Evolutionary conservation across 2,113 vertebrate species (phyloP).

Genomic region (Vireo altiloquus): DNA sequence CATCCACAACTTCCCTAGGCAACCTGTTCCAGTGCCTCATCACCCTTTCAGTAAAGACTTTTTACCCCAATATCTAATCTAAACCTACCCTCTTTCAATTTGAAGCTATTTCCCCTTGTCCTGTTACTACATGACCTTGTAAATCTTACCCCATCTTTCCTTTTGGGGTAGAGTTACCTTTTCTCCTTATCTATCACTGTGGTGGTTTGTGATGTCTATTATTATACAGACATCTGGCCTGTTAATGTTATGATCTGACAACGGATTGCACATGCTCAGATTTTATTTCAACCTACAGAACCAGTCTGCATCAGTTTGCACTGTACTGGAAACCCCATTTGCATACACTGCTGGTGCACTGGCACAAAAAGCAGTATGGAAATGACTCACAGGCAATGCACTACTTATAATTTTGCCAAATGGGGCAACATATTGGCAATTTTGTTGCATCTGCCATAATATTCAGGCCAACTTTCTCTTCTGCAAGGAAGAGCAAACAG

Average conservation of each 20-base stretch:
- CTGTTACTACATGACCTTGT: background rate
- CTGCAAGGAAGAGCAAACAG: background rate
- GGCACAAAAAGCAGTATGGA: background rate
- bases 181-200: background rate
- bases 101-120: background rate
- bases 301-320: background rate
- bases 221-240: background rate
- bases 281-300: background rate
- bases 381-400: background rate
- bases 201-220: background rate
- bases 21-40: background rate
- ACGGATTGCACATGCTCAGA: background rate
- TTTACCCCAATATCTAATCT: background rate
- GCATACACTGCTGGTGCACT: background rate
- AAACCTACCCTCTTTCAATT: background rate
- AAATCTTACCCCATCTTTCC: background rate
- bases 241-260: background rate
- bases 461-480: background rate
- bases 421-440: background rate
- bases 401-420: background rate
- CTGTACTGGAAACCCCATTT: background rate
- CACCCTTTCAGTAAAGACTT: background rate
- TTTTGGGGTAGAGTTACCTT: background rate
- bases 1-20: background rate
- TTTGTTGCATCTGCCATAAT: background rate